Evolutionary conservation across 2,797 vertebrate species (phyloP).

Genomic region (Notolepis coatsorum): DNA sequence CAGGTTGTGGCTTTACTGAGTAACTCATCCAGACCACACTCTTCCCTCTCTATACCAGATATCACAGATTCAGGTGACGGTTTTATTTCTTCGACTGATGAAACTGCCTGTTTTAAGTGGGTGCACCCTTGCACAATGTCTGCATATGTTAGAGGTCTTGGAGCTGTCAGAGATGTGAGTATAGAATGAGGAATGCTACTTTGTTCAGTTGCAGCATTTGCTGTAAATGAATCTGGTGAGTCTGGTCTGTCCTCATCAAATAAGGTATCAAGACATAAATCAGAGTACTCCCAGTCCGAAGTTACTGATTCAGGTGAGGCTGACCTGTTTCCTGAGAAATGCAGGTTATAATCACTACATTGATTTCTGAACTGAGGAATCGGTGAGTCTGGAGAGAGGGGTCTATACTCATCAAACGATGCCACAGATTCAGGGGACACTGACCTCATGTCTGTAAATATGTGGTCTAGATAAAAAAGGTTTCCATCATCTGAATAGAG

Average conservation of each 20-base stretch:
- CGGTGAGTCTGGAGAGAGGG: too few species aligned
- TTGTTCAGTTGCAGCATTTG: background rate
- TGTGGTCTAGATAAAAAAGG: too few species aligned
- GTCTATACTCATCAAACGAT: too few species aligned
- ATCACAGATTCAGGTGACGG: background rate
- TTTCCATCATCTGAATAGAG: too few species aligned
- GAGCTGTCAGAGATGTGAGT: background rate
- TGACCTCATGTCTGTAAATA: too few species aligned
- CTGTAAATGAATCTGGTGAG: background rate
- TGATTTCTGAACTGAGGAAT: too few species aligned
- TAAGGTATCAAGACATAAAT: background rate
- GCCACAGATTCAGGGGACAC: too few species aligned
- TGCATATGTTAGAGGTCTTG: background rate
- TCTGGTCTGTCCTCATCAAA: slow-evolving; percentile 4
- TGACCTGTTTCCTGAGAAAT: too few species aligned
- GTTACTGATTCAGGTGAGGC: background rate
- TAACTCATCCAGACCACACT: too few species aligned
- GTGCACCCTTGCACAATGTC: background rate
- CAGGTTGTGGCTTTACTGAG: too few species aligned
- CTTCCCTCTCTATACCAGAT: background rate
- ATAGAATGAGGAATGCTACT: background rate
- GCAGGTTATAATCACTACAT: background rate
- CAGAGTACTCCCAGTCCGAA: slow-evolving; percentile 6
- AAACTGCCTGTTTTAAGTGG: background rate
- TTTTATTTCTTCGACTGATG: background rate